phyloP scores from a whole-genome alignment of 2,888 invertebrate species.

The Plagodis pulveraria region DNA sequence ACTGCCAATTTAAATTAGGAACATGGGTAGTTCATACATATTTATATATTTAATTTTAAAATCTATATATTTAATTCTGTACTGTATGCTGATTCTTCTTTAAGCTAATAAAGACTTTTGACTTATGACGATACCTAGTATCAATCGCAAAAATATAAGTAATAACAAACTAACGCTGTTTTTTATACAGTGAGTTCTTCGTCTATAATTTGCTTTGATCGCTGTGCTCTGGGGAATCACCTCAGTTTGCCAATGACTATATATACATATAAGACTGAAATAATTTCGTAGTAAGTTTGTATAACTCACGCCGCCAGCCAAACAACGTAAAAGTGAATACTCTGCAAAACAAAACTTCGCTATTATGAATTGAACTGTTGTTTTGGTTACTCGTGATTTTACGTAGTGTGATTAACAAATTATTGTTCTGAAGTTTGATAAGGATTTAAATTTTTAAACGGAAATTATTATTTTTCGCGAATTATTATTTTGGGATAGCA shows the following conservation, averaged over 20 bases:
- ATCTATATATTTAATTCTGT: too few relatives aligned
- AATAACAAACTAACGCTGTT: neutral
- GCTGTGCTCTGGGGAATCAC: slow-evolving; percentile 52
- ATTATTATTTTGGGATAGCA: too few relatives aligned
- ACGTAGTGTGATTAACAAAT: neutral
- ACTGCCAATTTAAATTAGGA: too few relatives aligned
- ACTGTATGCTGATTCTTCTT: too few relatives aligned
- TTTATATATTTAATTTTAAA: too few relatives aligned
- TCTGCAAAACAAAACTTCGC: neutral
- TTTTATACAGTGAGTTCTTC: slow-evolving; percentile 11
- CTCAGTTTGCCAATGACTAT: slow-evolving; percentile 44
- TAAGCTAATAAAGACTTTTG: too few relatives aligned
- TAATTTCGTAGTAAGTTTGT: slow-evolving; percentile 40
- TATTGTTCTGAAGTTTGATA: neutral
- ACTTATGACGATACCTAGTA: too few relatives aligned
- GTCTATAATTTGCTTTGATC: slow-evolving; percentile 12
- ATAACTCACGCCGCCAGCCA: slow-evolving; percentile 18
- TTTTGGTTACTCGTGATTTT: neutral
- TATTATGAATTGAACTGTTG: neutral
- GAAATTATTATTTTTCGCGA: too few relatives aligned
- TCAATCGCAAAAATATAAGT: too few relatives aligned
- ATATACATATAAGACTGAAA: slow-evolving; percentile 38
- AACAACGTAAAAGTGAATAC: slow-evolving; percentile 4
- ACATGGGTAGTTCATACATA: too few relatives aligned
- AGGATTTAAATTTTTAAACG: too few relatives aligned